Conservation (phyloP, 2,888 invertebrate species). For the Rhagium mordax region DNA sequence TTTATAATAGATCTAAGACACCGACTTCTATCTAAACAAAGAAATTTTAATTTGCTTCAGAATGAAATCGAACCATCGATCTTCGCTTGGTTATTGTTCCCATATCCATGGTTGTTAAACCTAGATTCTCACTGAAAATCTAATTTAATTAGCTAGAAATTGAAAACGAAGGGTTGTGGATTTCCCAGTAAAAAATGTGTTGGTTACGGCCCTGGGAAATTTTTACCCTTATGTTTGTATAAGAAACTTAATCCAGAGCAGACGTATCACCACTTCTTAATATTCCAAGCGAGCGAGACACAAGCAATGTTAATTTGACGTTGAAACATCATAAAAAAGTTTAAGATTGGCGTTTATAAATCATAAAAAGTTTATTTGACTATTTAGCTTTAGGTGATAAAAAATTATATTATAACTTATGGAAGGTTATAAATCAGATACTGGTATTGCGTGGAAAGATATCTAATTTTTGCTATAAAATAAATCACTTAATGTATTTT, state of each 20-base stretch:
- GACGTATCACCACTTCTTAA: conserved; percentile 51
- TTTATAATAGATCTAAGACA: too few species aligned
- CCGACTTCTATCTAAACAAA: too few species aligned
- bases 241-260: conserved; percentile 42
- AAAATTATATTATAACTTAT: conserved; percentile 35
- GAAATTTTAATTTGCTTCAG: too few species aligned
- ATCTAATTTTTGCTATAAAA: not conserved
- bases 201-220: conserved; percentile 5
- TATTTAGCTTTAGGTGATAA: conserved; percentile 28
- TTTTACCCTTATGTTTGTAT: conserved; percentile 30
- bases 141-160: too few species aligned
- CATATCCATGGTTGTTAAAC: too few species aligned
- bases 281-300: conserved; percentile 40
- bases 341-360: conserved; percentile 49
- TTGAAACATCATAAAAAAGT: conserved; percentile 54
- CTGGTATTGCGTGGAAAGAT: not conserved
- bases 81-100: too few species aligned
- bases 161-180: too few species aligned
- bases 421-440: conserved; percentile 6
- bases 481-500: not conserved
- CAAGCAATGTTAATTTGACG: conserved; percentile 47
- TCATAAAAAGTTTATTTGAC: conserved; percentile 37
- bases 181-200: not conserved
- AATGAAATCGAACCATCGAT: too few species aligned
- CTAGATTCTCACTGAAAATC: too few species aligned